Conservation (phyloP, 92 coral and sea anemone species). For the Porites divaricata region DNA sequence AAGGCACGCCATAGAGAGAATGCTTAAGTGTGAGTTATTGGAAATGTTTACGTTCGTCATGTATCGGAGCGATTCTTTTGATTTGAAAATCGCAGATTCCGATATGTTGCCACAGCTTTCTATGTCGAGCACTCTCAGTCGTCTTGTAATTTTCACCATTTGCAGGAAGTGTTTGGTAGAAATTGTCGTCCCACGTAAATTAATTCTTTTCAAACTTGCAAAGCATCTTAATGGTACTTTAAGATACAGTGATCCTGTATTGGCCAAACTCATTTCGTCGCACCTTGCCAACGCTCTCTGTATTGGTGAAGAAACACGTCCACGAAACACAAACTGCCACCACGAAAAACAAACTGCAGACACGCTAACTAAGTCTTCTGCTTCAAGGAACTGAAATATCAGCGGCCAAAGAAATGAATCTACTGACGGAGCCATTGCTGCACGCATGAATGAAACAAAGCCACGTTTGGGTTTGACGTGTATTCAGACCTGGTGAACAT, state of each 20-base stretch:
- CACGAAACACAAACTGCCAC: not conserved
- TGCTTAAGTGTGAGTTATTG: not conserved
- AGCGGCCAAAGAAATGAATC: conserved; percentile 7
- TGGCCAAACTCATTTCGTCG: not conserved
- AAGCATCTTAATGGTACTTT: conserved; percentile 24
- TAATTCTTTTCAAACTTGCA: not conserved
- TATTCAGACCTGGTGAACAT: too few species aligned
- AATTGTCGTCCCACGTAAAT: not conserved
- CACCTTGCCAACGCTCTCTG: not conserved
- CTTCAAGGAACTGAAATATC: not conserved
- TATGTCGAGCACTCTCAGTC: conserved; percentile 3
- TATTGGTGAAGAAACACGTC: not conserved
- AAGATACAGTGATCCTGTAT: conserved; percentile 3
- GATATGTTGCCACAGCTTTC: conserved; percentile 2
- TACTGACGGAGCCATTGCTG: not conserved
- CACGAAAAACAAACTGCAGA: not conserved
- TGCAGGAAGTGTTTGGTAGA: conserved; percentile 10
- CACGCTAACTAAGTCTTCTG: conserved; percentile 7
- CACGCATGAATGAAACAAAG: not conserved
- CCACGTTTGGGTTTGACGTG: not conserved
- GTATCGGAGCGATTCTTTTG: conserved; percentile 5
- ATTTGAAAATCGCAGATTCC: not conserved
- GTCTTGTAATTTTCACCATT: not conserved
- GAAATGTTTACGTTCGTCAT: conserved; percentile 14
- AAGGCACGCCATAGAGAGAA: not conserved